Percentiles rank a stretch among this genome's conserved stretches.
These are phyloP conservation scores for Liopterus haemorrhoidalis DNA, from an alignment of 2,888 invertebrate genomes.

Conservation along the genomic window DNA sequence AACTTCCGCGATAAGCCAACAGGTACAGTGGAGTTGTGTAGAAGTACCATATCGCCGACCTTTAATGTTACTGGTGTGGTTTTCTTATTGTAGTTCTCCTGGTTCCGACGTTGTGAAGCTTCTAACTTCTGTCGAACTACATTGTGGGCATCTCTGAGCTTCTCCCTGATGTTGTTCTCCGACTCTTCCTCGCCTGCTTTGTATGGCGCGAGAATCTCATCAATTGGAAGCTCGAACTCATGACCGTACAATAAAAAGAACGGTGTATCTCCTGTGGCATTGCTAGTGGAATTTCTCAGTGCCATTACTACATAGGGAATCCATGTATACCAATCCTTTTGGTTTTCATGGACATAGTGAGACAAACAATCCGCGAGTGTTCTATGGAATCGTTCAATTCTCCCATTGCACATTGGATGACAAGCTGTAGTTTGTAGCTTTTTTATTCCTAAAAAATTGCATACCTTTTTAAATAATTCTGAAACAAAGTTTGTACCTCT, in stretches of 20 bases:
- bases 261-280: conserved; percentile 29
- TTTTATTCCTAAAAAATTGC: conserved; percentile 30
- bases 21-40: conserved; percentile 3
- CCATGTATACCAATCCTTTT: conserved; percentile 35
- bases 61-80: not conserved
- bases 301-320: conserved; percentile 34
- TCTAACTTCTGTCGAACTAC: not conserved
- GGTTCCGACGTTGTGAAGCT: not conserved
- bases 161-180: not conserved
- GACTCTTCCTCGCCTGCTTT: not conserved
- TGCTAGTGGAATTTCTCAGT: conserved; percentile 26
- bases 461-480: conserved; percentile 31
- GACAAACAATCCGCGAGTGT: conserved; percentile 33
- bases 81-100: conserved; percentile 7
- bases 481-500: conserved; percentile 34
- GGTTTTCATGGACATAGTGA: conserved; percentile 31
- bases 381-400: conserved; percentile 36
- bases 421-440: conserved; percentile 34
- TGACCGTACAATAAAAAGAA: conserved; percentile 30
- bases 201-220: conserved; percentile 4
- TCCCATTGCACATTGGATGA: conserved; percentile 36
- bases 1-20: conserved; percentile 6
- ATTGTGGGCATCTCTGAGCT: not conserved
- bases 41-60: conserved; percentile 8
- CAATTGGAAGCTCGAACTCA: conserved; percentile 23